Evolutionary conservation across 2,113 vertebrate species (phyloP), one percentile per base, ranked within the genome.

Genomic region (Alligator mississippiensis): DNA sequence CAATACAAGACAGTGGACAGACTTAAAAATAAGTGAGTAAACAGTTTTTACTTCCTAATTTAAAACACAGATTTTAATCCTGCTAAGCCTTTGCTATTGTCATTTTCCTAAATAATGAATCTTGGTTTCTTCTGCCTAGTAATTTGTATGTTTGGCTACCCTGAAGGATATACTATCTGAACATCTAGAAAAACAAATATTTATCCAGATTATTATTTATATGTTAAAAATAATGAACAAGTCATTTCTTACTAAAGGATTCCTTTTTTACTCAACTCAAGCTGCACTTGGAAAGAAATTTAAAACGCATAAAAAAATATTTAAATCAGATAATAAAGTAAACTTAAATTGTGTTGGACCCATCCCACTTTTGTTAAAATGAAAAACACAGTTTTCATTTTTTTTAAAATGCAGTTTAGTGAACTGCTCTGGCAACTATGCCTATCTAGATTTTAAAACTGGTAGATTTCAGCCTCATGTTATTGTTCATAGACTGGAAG

Each of bases 401-500:
- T 34, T 34, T 34, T 34, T 34, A 4, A 34, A 34, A 47, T 47
- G 47, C 7, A 47, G 47, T 91, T 22, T 15, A 91, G 58, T 12
- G 17, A 72, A 82, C 18, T 24, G 34, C 78, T 66, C 7, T 5
- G 11, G 47, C 47, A 82, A 5, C 28, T 0, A 0, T 11, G 82
- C 63, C 0, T 55, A 4, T 59, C 6, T 17, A 1, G 4, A 75
- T 59, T 24, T 88, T 88, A 14, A 68, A 77, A 17, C 24, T 64
- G 1, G 25, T 60, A n/a, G 18, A 87, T 30, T 68, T 16, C 81
- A 57, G 38, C 8, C 10, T 82, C 19, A 30, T 47, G 16, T 10
- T 9, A 47, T 12, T 90, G 19, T 9, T 82, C 21, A 64, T 3
- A 54, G 77, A 75, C n/a, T 17, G 22, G 4, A 4, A 90, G 88